Conservation (phyloP, 2,888 invertebrate genomes). For the Melieria omissa region DNA sequence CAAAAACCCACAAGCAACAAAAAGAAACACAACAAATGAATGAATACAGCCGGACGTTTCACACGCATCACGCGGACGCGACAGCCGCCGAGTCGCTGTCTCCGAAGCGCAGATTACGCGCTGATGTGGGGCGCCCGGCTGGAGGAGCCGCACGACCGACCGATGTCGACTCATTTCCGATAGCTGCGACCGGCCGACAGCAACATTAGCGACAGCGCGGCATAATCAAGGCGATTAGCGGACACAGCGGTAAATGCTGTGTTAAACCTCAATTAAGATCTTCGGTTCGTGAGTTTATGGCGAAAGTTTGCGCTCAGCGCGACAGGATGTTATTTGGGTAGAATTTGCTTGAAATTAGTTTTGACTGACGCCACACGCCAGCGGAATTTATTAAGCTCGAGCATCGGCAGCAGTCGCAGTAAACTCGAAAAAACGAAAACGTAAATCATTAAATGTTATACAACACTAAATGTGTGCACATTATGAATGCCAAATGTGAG, state of each 20-base stretch:
- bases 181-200: background rate
- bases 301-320: conserved; percentile 19
- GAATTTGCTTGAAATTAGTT: conserved; percentile 51
- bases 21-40: background rate
- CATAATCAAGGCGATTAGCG: conserved; percentile 54
- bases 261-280: conserved; percentile 60
- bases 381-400: conserved; percentile 21
- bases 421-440: too few relatives aligned
- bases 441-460: too few relatives aligned
- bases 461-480: too few relatives aligned
- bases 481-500: too few relatives aligned
- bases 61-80: background rate
- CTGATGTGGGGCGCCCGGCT: too few relatives aligned
- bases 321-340: conserved; percentile 52
- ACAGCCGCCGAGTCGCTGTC: background rate
- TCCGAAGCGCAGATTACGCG: conserved; percentile 17
- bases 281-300: background rate
- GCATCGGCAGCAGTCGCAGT: conserved; percentile 14
- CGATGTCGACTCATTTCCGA: conserved; percentile 1
- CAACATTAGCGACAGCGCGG: background rate
- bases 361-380: conserved; percentile 63
- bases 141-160: background rate
- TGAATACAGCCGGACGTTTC: background rate
- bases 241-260: conserved; percentile 62
- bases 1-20: background rate